Evolutionary conservation across 2,113 vertebrate species (phyloP), one percentile per base, ranked within the genome.

Genomic region (Willisornis vidua): DNA sequence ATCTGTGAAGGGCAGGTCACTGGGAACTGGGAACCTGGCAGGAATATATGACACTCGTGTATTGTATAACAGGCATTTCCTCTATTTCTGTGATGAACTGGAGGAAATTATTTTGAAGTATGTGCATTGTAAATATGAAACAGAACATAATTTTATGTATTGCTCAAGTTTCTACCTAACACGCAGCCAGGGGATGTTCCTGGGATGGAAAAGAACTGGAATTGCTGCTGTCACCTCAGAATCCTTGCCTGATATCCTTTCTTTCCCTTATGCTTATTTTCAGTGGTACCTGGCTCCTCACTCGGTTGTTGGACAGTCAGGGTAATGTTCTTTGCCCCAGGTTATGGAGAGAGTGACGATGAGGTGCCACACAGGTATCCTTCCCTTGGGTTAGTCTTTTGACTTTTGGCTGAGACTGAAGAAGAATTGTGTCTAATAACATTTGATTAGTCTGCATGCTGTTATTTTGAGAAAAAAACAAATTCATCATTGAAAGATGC

Each of bases 1-100:
- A 87, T 84, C 72, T 93, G 83, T n/a, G 93, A 92, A 79, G 62
- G 72, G 86, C 66, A 85, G 83, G 54, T 66, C 75, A 52, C 71
- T 62, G 48, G 17, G 51, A 87, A 52, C 71, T 62, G 48, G 17
- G 51, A 87, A 54, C 62, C 72, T 86, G 65, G 57, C 85, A 87
- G 86, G 89, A 92, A 94, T 90, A 80, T 54, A n/a, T 65, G 73
- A 70, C 68, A 48, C 73, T 73, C 3, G n/a, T 83, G 68, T 72
- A 72, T 58, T 79, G 26, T 86, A 43, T 87, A 85, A 71, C 33
- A 77, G 75, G 15, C 35, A 16, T 59, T 91, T 51, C 33, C 45
- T 63, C 80, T 46, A 2, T 39, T 94, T 68, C 82, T 85, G 6
- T 48, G 82, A 28, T 4, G 3, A 91, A 41, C 55, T 59, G 58